These are phyloP conservation scores for Furnarius figulus DNA, from an alignment of 2,113 vertebrate species.

Conservation along the genomic window DNA sequence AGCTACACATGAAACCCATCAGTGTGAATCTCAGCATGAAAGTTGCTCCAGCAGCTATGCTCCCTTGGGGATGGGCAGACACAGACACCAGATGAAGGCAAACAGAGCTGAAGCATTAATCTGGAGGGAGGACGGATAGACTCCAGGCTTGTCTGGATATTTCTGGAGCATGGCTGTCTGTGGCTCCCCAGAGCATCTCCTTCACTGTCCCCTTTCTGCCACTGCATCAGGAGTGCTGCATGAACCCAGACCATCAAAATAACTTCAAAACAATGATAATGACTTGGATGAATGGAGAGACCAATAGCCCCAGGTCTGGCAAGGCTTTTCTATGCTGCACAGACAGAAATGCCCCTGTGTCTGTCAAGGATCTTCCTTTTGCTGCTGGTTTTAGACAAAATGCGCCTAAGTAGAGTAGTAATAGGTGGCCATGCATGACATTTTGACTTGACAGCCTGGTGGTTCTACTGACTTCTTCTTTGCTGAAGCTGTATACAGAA, in stretches of 20 bases:
- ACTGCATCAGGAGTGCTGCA: background rate
- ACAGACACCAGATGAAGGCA: background rate
- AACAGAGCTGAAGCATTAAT: background rate
- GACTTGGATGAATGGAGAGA: background rate
- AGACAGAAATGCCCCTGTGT: background rate
- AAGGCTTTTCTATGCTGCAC: background rate
- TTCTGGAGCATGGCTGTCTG: background rate
- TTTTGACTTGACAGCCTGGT: background rate
- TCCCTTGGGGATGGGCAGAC: background rate
- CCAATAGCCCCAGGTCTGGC: background rate
- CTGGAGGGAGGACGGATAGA: background rate
- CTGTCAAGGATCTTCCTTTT: background rate
- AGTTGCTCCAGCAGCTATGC: background rate
- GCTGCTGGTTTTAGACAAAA: background rate
- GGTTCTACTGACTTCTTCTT: background rate
- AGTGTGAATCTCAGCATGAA: background rate
- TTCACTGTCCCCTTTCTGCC: background rate
- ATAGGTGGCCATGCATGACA: background rate
- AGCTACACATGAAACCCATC: background rate
- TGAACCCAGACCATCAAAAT: background rate
- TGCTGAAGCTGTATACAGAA: background rate
- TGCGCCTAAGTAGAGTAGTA: background rate
- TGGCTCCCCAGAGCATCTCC: background rate
- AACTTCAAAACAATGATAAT: background rate
- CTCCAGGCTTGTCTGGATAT: background rate